Percentiles rank a stretch among this genome's conserved stretches.
These are phyloP conservation scores for Aphelocoma californica DNA, from an alignment of 2,797 vertebrate species.

Conservation along the genomic window DNA sequence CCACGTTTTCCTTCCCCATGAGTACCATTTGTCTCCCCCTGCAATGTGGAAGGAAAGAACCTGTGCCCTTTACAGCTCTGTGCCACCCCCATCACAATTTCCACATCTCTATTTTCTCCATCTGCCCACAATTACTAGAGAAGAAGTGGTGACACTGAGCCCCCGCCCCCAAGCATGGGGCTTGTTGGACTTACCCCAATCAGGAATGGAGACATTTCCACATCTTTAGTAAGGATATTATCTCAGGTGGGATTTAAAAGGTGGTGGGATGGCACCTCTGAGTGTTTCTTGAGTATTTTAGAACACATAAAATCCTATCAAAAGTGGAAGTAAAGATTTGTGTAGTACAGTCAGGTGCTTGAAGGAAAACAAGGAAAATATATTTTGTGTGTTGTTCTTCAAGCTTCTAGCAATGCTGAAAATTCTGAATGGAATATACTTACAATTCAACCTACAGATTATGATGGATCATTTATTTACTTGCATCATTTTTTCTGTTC, in stretches of 20 bases:
- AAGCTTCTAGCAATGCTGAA: neutral
- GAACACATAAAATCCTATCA: neutral
- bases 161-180: fast-evolving
- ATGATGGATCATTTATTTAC: neutral
- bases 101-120: neutral
- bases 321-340: neutral
- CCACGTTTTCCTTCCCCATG: neutral
- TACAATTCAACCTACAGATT: neutral
- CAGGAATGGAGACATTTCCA: neutral
- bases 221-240: neutral
- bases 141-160: neutral
- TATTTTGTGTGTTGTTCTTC: neutral
- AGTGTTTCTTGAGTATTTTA: neutral
- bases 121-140: fast-evolving
- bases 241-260: neutral
- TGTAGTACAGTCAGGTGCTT: neutral
- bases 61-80: neutral
- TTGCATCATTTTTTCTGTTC: fast-evolving
- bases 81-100: neutral
- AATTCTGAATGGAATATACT: neutral
- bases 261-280: neutral
- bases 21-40: neutral
- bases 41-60: neutral
- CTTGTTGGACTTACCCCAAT: neutral
- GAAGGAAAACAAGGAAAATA: neutral